These are phyloP conservation scores for Automeris io DNA, from an alignment of 2,888 invertebrate genomes.

Conservation along the genomic window DNA sequence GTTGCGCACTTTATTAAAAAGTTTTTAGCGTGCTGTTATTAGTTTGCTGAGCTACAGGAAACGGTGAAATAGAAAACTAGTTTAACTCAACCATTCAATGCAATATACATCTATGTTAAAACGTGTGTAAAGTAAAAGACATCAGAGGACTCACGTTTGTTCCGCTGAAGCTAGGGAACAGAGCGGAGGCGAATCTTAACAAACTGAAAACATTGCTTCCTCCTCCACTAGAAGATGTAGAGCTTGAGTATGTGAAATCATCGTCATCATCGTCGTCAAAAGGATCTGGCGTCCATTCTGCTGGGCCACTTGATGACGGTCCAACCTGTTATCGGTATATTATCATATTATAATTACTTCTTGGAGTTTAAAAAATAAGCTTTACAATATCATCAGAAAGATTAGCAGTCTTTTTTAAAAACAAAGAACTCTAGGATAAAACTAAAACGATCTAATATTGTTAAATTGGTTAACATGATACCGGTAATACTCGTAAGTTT, in stretches of 20 bases:
- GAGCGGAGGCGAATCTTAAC: slow-evolving; percentile 40
- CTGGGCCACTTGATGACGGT: background rate
- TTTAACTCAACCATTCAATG: background rate
- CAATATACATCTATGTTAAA: background rate
- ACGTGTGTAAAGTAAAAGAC: background rate
- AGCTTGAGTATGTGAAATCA: slow-evolving; percentile 26
- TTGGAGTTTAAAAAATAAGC: too few relatives aligned
- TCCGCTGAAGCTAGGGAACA: slow-evolving; percentile 46
- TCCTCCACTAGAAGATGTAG: slow-evolving; percentile 25
- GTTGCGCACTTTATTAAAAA: too few relatives aligned
- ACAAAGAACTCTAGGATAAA: too few relatives aligned
- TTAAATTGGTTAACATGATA: too few relatives aligned
- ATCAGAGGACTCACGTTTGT: slow-evolving; percentile 33
- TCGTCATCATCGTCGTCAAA: slow-evolving; percentile 39
- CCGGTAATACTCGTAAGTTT: too few relatives aligned
- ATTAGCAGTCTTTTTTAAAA: too few relatives aligned
- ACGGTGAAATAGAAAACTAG: background rate
- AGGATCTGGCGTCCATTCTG: background rate
- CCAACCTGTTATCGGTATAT: slow-evolving; percentile 9
- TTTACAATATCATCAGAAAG: too few relatives aligned
- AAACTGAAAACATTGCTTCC: slow-evolving; percentile 58
- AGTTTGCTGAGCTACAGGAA: too few relatives aligned
- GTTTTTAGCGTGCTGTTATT: too few relatives aligned
- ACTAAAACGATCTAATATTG: too few relatives aligned
- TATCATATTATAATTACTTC: too few relatives aligned